Evolutionary conservation across 2,797 vertebrate species (phyloP), one percentile per base, ranked within the genome.

Genomic region (Buphagus erythrorhynchus): DNA sequence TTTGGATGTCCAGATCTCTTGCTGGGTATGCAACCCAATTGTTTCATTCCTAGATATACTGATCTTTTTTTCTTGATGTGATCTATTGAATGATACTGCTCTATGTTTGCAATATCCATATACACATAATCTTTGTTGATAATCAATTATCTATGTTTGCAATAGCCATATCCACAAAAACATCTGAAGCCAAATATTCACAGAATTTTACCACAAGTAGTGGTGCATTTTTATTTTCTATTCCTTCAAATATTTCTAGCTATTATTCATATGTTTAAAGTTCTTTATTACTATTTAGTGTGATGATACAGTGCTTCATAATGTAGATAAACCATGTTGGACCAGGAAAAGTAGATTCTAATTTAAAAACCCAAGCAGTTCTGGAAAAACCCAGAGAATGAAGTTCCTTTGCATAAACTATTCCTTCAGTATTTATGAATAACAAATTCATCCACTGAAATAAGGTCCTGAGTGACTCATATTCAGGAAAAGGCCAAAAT

Each of bases 381-480:
- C 73, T 72, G 28, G 42, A 94, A 81, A 71, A 94, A 78, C 5
- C 16, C 51, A 73, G 75, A 86, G 24, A 31, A 14, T 46, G 33
- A 93, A 76, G 52, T 79, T 93, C 43, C n/a, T 75, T 81, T 86
- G 36, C 36, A 80, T 73, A 88, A 92, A 87, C 71, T 74, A 74
- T 82, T 71, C 24, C 58, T 92, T 88, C 66, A 88, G 29, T 76
- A 90, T 90, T 95, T 93, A 88, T 88, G 85, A 86, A 95, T 86
- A 95, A 88, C 73, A 91, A 95, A 88, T 73, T 57, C 48, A 86
- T 38, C 55, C 82, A 88, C 85, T 88, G 82, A 88, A 96, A 86
- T 67, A 76, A 95, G 55, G 4, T 72, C 90, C 21, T 95, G 89
- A 93, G 85, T 95, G 87, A 96, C 73, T 96, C 91, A 96, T 57